These are phyloP conservation scores for Takifugu rubripes DNA, from an alignment of 2,797 vertebrate species.

Conservation along the genomic window DNA sequence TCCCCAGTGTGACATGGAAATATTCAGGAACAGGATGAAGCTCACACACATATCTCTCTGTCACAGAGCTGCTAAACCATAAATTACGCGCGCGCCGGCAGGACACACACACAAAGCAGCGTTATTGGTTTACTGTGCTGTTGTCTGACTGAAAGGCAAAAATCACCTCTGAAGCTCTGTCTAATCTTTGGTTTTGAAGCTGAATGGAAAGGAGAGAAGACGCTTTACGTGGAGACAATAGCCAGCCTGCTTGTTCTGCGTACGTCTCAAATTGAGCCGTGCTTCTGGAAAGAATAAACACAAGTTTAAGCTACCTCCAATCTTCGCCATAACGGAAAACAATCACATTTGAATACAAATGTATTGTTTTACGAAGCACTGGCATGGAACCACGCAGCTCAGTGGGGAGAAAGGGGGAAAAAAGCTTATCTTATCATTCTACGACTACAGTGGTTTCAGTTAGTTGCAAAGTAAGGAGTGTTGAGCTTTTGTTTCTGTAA, in stretches of 20 bases:
- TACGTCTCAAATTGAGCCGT: conserved; percentile 72
- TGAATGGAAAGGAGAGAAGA: conserved; percentile 60
- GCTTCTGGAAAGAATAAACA: conserved; percentile 73
- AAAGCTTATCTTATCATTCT: conserved; percentile 66
- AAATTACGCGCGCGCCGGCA: conserved; percentile 63
- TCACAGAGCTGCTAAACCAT: conserved; percentile 55
- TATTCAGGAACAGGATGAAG: conserved; percentile 50
- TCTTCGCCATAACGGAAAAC: conserved; percentile 53
- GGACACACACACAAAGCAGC: conserved; percentile 64
- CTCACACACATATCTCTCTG: conserved; percentile 48
- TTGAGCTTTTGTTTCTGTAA: conserved; percentile 64
- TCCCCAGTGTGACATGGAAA: too few relatives aligned
- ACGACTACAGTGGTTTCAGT: conserved; percentile 56
- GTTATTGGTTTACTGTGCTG: conserved; percentile 64
- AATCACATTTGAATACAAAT: conserved; percentile 65
- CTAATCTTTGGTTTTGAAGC: conserved; percentile 76
- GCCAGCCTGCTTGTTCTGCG: conserved; percentile 68
- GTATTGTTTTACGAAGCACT: conserved; percentile 63
- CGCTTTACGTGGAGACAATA: conserved; percentile 71
- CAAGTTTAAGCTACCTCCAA: conserved; percentile 66
- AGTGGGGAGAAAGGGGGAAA: conserved; percentile 49
- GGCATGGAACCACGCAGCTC: conserved; percentile 47
- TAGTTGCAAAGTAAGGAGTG: conserved; percentile 47
- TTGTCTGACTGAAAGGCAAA: conserved; percentile 67
- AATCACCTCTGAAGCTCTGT: conserved; percentile 68